These are phyloP conservation scores for Bellardia bayeri DNA, from an alignment of 2,888 invertebrate species.

Conservation along the genomic window DNA sequence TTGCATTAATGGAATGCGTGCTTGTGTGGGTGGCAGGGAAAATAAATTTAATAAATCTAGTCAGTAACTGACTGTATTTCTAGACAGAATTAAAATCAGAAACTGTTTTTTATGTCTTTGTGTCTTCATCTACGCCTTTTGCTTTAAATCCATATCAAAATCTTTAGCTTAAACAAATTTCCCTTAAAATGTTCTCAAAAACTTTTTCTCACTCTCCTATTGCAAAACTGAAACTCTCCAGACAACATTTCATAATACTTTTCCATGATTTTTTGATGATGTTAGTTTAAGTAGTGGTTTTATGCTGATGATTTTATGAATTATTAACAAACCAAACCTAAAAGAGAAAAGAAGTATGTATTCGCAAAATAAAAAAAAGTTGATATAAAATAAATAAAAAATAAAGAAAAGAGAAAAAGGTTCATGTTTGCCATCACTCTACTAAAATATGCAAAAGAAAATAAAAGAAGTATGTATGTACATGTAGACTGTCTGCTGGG, in stretches of 20 bases:
- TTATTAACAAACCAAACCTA: slow-evolving; percentile 66
- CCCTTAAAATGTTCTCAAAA: neutral
- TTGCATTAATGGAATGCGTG: neutral
- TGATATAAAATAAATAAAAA: neutral
- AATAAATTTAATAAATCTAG: no score
- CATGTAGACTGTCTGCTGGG: slow-evolving; percentile 42
- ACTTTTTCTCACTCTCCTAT: neutral
- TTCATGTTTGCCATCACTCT: slow-evolving; percentile 47
- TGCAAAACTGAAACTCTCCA: slow-evolving; percentile 36
- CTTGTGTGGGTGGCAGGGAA: no score
- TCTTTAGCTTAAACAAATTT: neutral
- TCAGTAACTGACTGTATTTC: no score
- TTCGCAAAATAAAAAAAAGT: neutral
- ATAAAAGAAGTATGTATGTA: neutral
- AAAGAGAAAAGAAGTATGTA: slow-evolving; percentile 18
- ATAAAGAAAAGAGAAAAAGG: slow-evolving; percentile 25
- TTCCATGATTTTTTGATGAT: slow-evolving; percentile 70
- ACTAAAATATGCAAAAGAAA: slow-evolving; percentile 41
- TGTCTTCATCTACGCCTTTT: no score
- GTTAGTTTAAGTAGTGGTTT: slow-evolving; percentile 72
- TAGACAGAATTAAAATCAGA: no score
- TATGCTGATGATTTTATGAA: slow-evolving; percentile 73
- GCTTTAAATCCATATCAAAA: neutral
- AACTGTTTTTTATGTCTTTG: no score
- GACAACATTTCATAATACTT: slow-evolving; percentile 64